phyloP scores from a whole-genome alignment of 2,113 vertebrate species.

The Polyodon spathula region DNA sequence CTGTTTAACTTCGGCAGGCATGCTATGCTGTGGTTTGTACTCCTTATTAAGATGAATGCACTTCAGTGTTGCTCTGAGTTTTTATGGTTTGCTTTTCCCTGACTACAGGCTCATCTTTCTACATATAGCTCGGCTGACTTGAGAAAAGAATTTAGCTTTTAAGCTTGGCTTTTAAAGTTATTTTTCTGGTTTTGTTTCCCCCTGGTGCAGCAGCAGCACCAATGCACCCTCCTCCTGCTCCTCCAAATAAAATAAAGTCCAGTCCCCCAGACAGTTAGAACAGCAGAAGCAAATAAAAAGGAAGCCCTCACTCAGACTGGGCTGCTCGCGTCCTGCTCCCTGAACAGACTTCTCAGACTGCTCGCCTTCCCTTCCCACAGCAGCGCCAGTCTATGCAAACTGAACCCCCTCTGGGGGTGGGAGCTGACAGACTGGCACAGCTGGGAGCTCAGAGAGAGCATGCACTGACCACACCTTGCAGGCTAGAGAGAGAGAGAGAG shows the following conservation, averaged over 20 bases:
- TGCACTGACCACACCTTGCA: slow-evolving; percentile 34
- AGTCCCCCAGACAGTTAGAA: no score
- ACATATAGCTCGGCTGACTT: no score
- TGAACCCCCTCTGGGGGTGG: slow-evolving; percentile 19
- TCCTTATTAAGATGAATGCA: slow-evolving; percentile 13
- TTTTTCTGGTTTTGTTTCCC: no score
- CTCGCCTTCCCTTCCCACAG: neutral
- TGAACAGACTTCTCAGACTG: slow-evolving; percentile 28
- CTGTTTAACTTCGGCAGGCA: slow-evolving; percentile 81
- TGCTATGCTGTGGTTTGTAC: slow-evolving; percentile 34
- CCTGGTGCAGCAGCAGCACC: no score
- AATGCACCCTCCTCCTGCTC: no score
- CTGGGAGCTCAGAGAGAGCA: slow-evolving; percentile 25
- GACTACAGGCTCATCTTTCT: no score
- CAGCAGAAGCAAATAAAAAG: slow-evolving; percentile 12
- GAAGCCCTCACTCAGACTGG: slow-evolving; percentile 29
- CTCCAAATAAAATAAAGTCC: no score
- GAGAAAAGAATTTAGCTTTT: no score
- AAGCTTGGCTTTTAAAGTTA: no score
- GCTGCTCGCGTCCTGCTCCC: slow-evolving; percentile 29
- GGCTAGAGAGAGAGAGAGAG: neutral
- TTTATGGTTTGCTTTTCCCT: no score
- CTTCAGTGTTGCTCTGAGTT: slow-evolving; percentile 20
- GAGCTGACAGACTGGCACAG: slow-evolving; percentile 42
- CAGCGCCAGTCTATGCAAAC: slow-evolving; percentile 16